These are phyloP conservation scores for Rhabditoides inermis DNA, from an alignment of 2,888 invertebrate species.

Conservation along the genomic window DNA sequence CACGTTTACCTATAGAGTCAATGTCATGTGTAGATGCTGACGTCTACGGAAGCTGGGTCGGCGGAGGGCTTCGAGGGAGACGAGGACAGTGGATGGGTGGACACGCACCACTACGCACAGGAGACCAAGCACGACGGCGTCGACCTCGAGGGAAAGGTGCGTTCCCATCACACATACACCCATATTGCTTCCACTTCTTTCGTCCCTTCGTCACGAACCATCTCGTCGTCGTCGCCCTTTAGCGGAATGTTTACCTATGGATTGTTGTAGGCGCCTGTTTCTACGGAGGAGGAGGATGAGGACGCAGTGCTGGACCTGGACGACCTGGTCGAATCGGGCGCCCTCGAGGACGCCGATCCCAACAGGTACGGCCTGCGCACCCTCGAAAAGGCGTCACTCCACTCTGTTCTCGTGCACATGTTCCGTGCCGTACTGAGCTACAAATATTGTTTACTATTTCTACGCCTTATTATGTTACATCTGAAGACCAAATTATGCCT, in stretches of 20 bases:
- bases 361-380: too few relatives aligned
- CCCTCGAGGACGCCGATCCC: constrained; percentile 75
- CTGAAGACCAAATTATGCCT: too few relatives aligned
- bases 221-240: too few relatives aligned
- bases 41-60: constrained; percentile 18
- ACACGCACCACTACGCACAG: constrained; percentile 30
- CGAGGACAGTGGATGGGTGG: constrained; percentile 36
- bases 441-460: too few relatives aligned
- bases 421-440: background rate
- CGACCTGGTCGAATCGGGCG: constrained; percentile 88
- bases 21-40: constrained; percentile 14
- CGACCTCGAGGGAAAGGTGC: too few relatives aligned
- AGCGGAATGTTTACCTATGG: background rate
- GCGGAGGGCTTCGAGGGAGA: constrained; percentile 25
- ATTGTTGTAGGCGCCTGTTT: background rate
- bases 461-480: too few relatives aligned
- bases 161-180: too few relatives aligned
- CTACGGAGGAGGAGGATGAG: constrained; percentile 66
- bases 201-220: too few relatives aligned
- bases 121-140: constrained; percentile 10
- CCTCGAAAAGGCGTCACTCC: too few relatives aligned
- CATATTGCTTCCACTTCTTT: too few relatives aligned
- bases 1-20: background rate
- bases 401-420: too few relatives aligned
- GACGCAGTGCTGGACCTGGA: constrained; percentile 90